Conservation (phyloP, 2,888 invertebrate species). For the Lasioglossum calceatum region DNA sequence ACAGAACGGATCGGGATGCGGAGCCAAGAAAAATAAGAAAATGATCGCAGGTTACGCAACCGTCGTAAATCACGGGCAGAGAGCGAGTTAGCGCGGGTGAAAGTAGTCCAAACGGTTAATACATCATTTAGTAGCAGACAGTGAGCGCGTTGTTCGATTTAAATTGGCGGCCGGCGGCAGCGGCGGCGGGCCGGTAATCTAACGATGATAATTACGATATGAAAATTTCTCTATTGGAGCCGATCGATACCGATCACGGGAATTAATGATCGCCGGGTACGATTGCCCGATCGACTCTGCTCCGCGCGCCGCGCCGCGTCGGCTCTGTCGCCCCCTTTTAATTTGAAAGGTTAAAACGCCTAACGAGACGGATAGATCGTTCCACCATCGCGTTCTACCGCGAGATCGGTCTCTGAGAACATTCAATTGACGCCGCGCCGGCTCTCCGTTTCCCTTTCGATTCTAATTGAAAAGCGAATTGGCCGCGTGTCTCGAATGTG, state of each 20-base stretch:
- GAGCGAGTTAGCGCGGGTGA: slow-evolving; percentile 30
- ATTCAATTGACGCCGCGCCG: background rate
- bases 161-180: slow-evolving; percentile 26
- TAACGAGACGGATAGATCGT: slow-evolving; percentile 33
- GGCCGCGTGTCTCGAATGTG: background rate
- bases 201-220: slow-evolving; percentile 61
- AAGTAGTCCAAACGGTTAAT: slow-evolving; percentile 55
- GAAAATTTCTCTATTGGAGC: slow-evolving; percentile 56
- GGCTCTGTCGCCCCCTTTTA: slow-evolving; percentile 32
- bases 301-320: background rate
- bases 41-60: slow-evolving; percentile 31
- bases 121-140: slow-evolving; percentile 50
- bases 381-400: background rate
- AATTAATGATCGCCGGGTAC: slow-evolving; percentile 41
- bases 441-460: background rate
- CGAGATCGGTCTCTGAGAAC: slow-evolving; percentile 5
- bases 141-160: slow-evolving; percentile 50
- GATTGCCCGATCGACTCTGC: slow-evolving; percentile 10
- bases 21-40: background rate
- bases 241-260: slow-evolving; percentile 35
- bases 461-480: slow-evolving; percentile 3
- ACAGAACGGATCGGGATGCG: background rate
- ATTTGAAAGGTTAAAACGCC: slow-evolving; percentile 42
- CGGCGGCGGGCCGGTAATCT: slow-evolving; percentile 12
- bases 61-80: slow-evolving; percentile 44